Evolutionary conservation across 2,888 invertebrate species (phyloP).

Genomic region (Miltochrista miniata): DNA sequence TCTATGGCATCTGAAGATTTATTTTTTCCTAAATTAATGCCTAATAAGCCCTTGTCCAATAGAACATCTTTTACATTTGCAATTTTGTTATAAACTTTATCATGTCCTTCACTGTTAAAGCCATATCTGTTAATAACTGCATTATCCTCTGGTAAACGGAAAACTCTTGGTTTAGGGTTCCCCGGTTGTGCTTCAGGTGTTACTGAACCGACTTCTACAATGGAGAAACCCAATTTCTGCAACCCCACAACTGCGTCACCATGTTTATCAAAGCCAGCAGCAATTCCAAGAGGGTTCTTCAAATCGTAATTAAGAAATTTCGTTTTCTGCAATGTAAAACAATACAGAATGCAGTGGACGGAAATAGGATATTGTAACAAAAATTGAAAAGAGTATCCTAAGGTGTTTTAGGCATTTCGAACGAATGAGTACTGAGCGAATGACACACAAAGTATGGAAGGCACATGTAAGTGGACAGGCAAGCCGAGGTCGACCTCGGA

Average conservation of each 20-base stretch:
- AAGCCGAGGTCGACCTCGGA: too few species aligned
- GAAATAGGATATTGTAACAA: too few species aligned
- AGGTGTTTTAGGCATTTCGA: too few species aligned
- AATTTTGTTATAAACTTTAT: conserved; percentile 87
- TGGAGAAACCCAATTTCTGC: conserved; percentile 94
- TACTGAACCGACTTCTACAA: conserved; percentile 97
- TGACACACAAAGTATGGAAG: too few species aligned
- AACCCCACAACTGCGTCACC: conserved; percentile 95
- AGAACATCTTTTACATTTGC: conserved; percentile 77
- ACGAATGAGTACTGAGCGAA: too few species aligned
- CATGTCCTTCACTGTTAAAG: conserved; percentile 98
- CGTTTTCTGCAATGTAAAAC: conserved; percentile 81
- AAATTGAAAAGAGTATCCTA: too few species aligned
- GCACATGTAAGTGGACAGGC: too few species aligned
- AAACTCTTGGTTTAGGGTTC: conserved; percentile 96
- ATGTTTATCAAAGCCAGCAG: conserved; percentile 99
- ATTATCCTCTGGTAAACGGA: conserved; percentile 91
- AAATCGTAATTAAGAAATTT: conserved; percentile 88
- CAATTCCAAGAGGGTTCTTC: conserved; percentile 97
- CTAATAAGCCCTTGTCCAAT: conserved; percentile 87
- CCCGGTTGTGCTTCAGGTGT: conserved; percentile 97
- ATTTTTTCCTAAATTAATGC: conserved; percentile 98
- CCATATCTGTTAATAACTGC: conserved; percentile 96
- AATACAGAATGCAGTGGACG: too few species aligned
- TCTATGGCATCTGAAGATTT: conserved; percentile 90